Evolutionary conservation across 2,888 invertebrate genomes (phyloP).

Genomic region (Danaus chrysippus): DNA sequence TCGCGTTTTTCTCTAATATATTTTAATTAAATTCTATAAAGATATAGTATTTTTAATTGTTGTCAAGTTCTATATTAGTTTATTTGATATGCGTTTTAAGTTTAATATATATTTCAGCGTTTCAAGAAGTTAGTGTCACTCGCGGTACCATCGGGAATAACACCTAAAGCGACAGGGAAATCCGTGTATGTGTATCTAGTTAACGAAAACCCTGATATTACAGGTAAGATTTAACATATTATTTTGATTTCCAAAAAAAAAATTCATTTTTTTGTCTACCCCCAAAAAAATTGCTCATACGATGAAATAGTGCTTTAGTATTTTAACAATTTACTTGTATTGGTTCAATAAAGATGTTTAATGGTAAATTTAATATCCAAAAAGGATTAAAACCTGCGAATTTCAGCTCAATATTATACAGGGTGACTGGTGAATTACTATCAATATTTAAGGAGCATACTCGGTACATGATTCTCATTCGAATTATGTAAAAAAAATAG

Average conservation of each 20-base stretch:
- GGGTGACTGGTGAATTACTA: too few species aligned
- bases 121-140: constrained; percentile 48
- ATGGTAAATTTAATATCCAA: too few species aligned
- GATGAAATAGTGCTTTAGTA: too few species aligned
- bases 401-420: too few species aligned
- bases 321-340: too few species aligned
- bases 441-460: too few species aligned
- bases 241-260: neutral
- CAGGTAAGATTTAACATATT: constrained; percentile 42
- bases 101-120: constrained; percentile 49
- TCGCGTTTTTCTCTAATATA: neutral
- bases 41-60: neutral
- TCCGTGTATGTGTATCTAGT: constrained; percentile 47
- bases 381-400: too few species aligned
- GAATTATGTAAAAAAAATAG: too few species aligned
- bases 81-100: neutral
- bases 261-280: neutral
- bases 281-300: too few species aligned
- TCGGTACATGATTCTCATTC: too few species aligned
- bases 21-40: neutral
- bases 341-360: too few species aligned
- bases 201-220: constrained; percentile 53
- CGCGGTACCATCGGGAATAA: constrained; percentile 49
- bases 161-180: constrained; percentile 59
- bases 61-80: neutral